These are phyloP conservation scores for Clepsis dumicolana DNA, from an alignment of 2,888 invertebrate genomes.

Conservation along the genomic window DNA sequence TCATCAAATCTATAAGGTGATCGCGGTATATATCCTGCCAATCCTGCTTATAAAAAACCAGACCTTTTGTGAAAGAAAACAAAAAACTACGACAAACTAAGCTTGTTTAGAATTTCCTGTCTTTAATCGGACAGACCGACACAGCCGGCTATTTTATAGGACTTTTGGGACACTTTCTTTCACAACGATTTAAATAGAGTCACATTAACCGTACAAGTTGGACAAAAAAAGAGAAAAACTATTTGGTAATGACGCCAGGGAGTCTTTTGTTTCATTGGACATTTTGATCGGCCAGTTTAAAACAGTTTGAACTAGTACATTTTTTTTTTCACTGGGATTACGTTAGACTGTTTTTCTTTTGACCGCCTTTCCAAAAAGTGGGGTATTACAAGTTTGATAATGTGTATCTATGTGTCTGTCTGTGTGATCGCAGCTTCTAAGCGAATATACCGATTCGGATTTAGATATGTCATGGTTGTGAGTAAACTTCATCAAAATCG, in stretches of 20 bases:
- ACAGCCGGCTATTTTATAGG: slow-evolving; percentile 15
- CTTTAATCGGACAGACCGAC: slow-evolving; percentile 17
- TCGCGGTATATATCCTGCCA: no score
- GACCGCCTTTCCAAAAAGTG: no score
- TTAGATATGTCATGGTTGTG: no score
- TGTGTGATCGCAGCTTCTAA: no score
- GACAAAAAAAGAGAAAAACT: slow-evolving; percentile 1
- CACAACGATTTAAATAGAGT: slow-evolving; percentile 2
- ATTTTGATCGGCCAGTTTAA: background rate
- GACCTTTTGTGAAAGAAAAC: background rate
- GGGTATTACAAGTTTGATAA: no score
- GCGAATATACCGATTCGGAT: no score
- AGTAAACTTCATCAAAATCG: no score
- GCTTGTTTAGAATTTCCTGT: slow-evolving; percentile 11
- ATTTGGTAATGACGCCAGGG: background rate
- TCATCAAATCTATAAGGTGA: no score
- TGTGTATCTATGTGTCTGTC: no score
- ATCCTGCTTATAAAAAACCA: no score
- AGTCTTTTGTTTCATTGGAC: background rate
- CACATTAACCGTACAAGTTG: background rate
- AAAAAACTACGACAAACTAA: background rate
- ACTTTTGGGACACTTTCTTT: slow-evolving; percentile 20
- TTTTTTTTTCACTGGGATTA: no score
- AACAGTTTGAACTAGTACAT: background rate
- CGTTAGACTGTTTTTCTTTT: no score